Conservation (phyloP, 2,113 vertebrate species). For the Smithornis capensis region DNA sequence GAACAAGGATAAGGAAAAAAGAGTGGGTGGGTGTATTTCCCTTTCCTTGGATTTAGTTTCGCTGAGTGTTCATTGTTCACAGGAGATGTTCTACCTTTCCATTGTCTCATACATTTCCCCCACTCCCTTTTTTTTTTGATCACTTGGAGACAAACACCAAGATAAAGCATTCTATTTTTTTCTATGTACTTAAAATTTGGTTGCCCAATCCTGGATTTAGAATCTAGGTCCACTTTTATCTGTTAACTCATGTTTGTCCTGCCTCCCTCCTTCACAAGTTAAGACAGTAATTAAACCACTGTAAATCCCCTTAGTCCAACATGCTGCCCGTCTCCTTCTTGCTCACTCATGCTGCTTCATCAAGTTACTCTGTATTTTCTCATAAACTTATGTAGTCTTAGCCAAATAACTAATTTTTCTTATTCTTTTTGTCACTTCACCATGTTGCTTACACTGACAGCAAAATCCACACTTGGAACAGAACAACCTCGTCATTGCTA, state of each 20-base stretch:
- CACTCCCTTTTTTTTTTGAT: neutral
- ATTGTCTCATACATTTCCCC: neutral
- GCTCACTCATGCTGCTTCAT: neutral
- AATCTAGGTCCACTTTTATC: neutral
- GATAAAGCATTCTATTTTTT: neutral
- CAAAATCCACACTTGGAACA: rapidly evolving
- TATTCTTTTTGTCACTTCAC: neutral
- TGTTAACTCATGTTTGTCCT: neutral
- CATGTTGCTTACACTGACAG: neutral
- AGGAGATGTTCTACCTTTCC: conserved; percentile 39
- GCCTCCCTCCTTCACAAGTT: neutral
- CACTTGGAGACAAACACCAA: neutral
- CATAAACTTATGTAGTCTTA: neutral
- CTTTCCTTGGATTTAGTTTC: conserved; percentile 38
- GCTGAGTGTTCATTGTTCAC: neutral
- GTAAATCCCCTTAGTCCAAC: neutral
- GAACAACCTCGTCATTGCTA: neutral
- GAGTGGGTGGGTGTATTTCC: conserved; percentile 35
- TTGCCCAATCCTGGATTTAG: neutral
- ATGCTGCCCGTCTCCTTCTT: neutral
- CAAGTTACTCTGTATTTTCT: neutral
- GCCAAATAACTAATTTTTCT: neutral
- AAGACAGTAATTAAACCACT: neutral
- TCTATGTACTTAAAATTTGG: neutral
- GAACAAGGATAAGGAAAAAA: conserved; percentile 38